Conservation (phyloP, 2,888 invertebrate genomes). For the Steinernema carpocapsae region DNA sequence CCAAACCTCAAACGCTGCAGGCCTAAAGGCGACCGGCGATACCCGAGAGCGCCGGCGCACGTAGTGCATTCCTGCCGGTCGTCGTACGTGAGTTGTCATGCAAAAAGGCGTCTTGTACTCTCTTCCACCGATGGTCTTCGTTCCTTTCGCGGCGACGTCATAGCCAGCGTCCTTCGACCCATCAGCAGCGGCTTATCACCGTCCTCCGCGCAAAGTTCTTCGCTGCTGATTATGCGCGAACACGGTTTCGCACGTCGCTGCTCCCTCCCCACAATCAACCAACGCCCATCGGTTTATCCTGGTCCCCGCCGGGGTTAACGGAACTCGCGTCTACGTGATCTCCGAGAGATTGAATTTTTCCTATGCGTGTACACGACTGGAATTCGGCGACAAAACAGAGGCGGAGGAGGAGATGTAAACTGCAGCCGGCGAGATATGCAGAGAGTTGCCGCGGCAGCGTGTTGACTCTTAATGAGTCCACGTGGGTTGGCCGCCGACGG, state of each 20-base stretch:
- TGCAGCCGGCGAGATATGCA: background rate
- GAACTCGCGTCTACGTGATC: constrained; percentile 18
- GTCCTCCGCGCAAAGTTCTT: constrained; percentile 13
- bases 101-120: too few relatives aligned
- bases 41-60: too few relatives aligned
- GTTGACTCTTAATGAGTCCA: background rate
- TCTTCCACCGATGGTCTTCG: too few relatives aligned
- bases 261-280: background rate
- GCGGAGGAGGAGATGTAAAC: background rate
- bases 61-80: too few relatives aligned
- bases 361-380: background rate
- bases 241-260: constrained; percentile 7
- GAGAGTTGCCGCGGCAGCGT: background rate
- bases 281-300: background rate
- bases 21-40: background rate
- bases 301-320: background rate
- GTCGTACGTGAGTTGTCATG: too few relatives aligned
- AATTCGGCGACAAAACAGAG: constrained; percentile 13
- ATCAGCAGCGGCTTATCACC: background rate
- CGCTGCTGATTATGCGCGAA: constrained; percentile 10
- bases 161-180: too few relatives aligned
- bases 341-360: background rate
- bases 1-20: background rate
- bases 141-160: too few relatives aligned
- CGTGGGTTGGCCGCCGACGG: constrained; percentile 8